A percentile compares a stretch with the other conserved stretches of the same genome.
phyloP scores from a whole-genome alignment of 1,140 invertebrate species.

The Eurosta solidaginis region DNA sequence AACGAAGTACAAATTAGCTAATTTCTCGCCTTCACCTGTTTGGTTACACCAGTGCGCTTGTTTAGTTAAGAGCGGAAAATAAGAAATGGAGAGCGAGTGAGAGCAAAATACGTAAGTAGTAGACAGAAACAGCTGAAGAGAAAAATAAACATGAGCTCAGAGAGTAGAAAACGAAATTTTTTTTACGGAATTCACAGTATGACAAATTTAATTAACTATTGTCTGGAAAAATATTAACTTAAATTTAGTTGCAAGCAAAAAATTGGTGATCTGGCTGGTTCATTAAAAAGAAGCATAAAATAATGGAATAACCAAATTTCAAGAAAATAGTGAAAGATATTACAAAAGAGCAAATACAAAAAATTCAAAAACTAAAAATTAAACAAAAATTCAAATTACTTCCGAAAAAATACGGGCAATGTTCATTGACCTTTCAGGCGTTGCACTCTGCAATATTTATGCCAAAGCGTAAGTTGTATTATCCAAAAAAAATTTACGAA shows the following conservation, averaged over 20 bases:
- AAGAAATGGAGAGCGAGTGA: too few species aligned
- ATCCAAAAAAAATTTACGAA: not conserved
- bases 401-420: not conserved
- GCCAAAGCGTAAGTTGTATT: not conserved
- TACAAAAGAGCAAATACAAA: not conserved
- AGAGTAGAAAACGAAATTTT: too few species aligned
- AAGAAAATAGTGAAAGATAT: not conserved
- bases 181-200: not conserved
- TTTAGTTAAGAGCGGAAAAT: too few species aligned
- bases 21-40: too few species aligned
- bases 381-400: not conserved
- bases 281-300: not conserved
- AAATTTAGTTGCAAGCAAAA: not conserved
- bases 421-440: not conserved
- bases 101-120: too few species aligned
- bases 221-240: too few species aligned
- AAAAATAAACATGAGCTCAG: too few species aligned
- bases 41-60: too few species aligned
- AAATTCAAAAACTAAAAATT: not conserved
- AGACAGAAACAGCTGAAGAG: too few species aligned
- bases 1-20: too few species aligned
- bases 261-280: not conserved
- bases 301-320: not conserved
- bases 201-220: too few species aligned
- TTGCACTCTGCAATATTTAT: slow-evolving; percentile 5